Evolutionary conservation across 2,888 invertebrate species (phyloP).

Genomic region (Ephialtes manifestator): DNA sequence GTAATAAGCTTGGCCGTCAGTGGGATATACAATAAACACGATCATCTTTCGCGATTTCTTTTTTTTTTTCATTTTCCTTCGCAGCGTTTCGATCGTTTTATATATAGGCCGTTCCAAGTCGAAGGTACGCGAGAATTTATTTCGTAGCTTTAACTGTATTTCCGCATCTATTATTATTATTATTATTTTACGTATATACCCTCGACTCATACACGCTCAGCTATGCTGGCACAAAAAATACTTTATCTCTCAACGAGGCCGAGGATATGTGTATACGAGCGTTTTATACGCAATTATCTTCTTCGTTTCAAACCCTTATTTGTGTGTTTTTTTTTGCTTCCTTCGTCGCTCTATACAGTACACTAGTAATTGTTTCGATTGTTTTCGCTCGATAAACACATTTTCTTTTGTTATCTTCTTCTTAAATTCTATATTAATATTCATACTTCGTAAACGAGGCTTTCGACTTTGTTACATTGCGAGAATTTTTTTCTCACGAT

Average conservation of each 20-base stretch:
- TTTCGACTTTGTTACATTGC: conserved; percentile 4
- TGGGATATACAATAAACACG: conserved; percentile 36
- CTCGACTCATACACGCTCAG: conserved; percentile 60
- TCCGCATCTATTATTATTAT: conserved; percentile 46
- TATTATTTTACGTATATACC: conserved; percentile 50
- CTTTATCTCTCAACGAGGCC: conserved; percentile 68
- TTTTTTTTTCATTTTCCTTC: conserved; percentile 6
- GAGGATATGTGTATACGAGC: conserved; percentile 69
- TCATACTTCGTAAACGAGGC: conserved; percentile 42
- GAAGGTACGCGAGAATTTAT: conserved; percentile 66
- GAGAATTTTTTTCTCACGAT: conserved; percentile 33
- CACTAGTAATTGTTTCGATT: conserved; percentile 59
- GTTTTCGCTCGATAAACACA: conserved; percentile 55
- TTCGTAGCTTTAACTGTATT: conserved; percentile 43
- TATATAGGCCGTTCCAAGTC: conserved; percentile 65
- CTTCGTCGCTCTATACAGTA: conserved; percentile 21
- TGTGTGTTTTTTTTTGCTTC: conserved; percentile 5
- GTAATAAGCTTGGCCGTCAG: conserved; percentile 54
- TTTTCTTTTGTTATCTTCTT: conserved; percentile 17
- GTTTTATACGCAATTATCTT: conserved; percentile 44
- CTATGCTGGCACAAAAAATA: conserved; percentile 73
- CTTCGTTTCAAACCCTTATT: conserved; percentile 29
- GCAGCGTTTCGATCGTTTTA: conserved; percentile 19
- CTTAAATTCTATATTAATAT: conserved; percentile 11
- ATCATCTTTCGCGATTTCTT: conserved; percentile 16